A percentile compares a stretch with the other conserved stretches of the same genome.
These are phyloP conservation scores for Bos javanicus DNA, from an alignment of 2,113 vertebrate genomes.

Conservation along the genomic window DNA sequence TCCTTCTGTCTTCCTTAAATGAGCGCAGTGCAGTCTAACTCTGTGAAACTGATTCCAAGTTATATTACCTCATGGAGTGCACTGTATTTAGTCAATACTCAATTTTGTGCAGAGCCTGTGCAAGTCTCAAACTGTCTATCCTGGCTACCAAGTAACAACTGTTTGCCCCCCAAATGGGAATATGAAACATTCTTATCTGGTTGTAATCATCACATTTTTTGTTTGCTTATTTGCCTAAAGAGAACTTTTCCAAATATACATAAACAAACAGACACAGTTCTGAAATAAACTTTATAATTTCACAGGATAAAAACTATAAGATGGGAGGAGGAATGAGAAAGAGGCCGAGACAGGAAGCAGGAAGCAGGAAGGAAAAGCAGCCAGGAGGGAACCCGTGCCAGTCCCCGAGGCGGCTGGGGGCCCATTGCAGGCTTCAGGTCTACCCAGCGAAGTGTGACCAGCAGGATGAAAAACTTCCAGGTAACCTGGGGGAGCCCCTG, in stretches of 20 bases:
- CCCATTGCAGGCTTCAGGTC: fast-evolving
- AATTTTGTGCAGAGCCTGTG: neutral
- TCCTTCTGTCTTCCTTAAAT: neutral
- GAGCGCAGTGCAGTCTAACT: neutral
- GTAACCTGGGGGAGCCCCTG: neutral
- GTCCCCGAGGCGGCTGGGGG: neutral
- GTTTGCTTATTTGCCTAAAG: neutral
- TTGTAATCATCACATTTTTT: neutral
- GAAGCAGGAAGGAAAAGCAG: neutral
- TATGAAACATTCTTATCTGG: neutral
- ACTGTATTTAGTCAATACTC: neutral
- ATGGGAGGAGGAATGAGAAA: neutral
- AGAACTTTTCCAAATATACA: neutral
- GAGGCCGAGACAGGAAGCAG: neutral
- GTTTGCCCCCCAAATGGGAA: neutral
- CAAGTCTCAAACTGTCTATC: neutral
- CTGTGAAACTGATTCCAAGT: neutral
- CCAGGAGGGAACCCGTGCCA: neutral
- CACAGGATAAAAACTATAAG: neutral
- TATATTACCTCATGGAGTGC: neutral
- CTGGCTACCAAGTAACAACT: neutral
- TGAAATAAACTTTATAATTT: neutral
- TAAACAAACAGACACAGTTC: neutral
- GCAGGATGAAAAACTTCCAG: neutral
- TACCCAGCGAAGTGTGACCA: fast-evolving